Evolutionary conservation across 92 coral and sea anemone genomes (phyloP).

Genomic region (Diadumene lineata): DNA sequence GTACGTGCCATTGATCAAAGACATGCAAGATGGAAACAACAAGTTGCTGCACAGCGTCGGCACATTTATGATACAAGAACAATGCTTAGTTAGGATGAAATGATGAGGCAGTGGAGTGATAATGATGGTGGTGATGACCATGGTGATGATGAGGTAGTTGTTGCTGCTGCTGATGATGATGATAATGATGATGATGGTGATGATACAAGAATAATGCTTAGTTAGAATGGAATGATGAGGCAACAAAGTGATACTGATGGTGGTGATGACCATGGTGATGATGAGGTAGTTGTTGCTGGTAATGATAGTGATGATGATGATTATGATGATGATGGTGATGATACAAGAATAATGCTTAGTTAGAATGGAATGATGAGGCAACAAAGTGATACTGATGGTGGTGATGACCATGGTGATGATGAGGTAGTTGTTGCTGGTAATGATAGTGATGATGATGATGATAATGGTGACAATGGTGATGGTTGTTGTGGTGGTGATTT

Average conservation of each 20-base stretch:
- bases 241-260: neutral
- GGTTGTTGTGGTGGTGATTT: neutral
- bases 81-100: conserved; percentile 72
- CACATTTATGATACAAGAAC: conserved; percentile 84
- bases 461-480: neutral
- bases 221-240: too few species aligned
- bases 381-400: neutral
- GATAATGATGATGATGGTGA: neutral
- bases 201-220: neutral
- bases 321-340: neutral
- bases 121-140: neutral
- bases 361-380: too few species aligned
- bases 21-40: conserved; percentile 83
- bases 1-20: conserved; percentile 69
- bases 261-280: too few species aligned
- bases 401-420: too few species aligned
- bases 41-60: conserved; percentile 84
- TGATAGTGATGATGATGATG: neutral
- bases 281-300: neutral
- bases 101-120: neutral
- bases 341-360: neutral
- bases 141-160: neutral
- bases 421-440: neutral
- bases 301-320: neutral
- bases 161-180: neutral